Conservation (phyloP, 2,888 invertebrate species). For the Noctua janthina region DNA sequence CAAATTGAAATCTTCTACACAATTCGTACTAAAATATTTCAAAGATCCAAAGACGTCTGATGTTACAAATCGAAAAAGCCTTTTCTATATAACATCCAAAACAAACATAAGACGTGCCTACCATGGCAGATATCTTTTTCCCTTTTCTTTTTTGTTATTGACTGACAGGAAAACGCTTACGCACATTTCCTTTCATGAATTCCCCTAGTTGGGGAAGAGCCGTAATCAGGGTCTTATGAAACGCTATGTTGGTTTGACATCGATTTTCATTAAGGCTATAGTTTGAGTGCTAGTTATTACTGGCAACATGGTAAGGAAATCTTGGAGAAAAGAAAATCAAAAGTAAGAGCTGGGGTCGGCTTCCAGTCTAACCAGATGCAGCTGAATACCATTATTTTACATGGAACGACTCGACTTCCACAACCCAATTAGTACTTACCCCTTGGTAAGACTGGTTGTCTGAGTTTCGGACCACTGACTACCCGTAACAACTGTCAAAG, state of each 20-base stretch:
- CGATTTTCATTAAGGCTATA: constrained; percentile 2
- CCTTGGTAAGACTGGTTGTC: too few species aligned
- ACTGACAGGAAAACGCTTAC: constrained; percentile 12
- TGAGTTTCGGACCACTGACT: too few species aligned
- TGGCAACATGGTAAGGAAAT: neutral
- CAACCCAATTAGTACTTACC: too few species aligned
- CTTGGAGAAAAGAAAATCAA: neutral
- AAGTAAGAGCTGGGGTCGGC: neutral
- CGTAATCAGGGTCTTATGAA: constrained; percentile 15
- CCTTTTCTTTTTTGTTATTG: constrained; percentile 1
- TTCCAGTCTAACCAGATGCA: too few species aligned
- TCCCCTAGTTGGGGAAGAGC: constrained; percentile 3
- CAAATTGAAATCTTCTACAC: neutral
- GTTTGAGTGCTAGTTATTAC: neutral
- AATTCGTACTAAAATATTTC: too few species aligned
- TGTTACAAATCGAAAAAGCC: too few species aligned
- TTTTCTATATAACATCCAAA: neutral
- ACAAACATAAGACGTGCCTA: constrained; percentile 1
- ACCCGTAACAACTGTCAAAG: too few species aligned
- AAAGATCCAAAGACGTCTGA: neutral
- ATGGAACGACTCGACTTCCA: too few species aligned
- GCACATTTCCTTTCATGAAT: constrained; percentile 25
- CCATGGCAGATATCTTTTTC: neutral
- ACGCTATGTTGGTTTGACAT: neutral
- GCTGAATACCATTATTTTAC: too few species aligned